Base-by-base conservation (phyloP, 2,797 vertebrate species). In the Pyrocephalus nanus region DNA sequence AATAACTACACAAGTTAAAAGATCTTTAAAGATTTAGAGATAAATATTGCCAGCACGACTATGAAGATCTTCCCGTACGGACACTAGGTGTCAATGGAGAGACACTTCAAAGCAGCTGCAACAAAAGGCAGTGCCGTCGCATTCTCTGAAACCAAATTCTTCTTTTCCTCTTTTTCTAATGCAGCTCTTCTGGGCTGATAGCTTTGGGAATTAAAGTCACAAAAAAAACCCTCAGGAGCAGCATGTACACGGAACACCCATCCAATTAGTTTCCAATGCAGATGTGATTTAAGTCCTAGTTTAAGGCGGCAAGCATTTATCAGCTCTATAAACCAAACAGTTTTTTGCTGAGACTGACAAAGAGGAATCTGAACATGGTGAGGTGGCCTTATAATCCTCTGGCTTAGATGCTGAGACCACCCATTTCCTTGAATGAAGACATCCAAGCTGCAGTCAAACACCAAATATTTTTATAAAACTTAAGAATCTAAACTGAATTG, bases 81-180 rank as follows among this genome's bases (percentile, higher is more conserved):
- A 96, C 93, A 94, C 94, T 97, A 96, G 95, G 75, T 96, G 95
- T 97, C 96, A 97, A 95, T 67, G 96, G 90, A 96, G 96, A 96
- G 92, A 94, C 93, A 70, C 65, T 71, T 94, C 86, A 84, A 91
- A 86, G 53, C 61, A 82, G 67, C 53, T 82, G 82, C 71, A 92
- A 91, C 86, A 94, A 92, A 95, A 64, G 82, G 55, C 48, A 57
- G 25, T 48, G 42, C 26, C 2, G 14, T 34, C 45, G 32, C 67
- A 36, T 87, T 89, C 78, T 40, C 80, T 88, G 48, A 70, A 90
- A 25, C 7, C 34, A 55, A 20, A 32, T 51, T 66, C 30, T 89
- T 75, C 64, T 42, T 43, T 53, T 50, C 50, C 30, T 77, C 23
- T 67, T 88, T 64, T 82, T 20, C 34, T 74, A 65, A 58, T 7